phyloP scores from a whole-genome alignment of 2,113 vertebrate genomes.

The Heloderma charlesbogerti region DNA sequence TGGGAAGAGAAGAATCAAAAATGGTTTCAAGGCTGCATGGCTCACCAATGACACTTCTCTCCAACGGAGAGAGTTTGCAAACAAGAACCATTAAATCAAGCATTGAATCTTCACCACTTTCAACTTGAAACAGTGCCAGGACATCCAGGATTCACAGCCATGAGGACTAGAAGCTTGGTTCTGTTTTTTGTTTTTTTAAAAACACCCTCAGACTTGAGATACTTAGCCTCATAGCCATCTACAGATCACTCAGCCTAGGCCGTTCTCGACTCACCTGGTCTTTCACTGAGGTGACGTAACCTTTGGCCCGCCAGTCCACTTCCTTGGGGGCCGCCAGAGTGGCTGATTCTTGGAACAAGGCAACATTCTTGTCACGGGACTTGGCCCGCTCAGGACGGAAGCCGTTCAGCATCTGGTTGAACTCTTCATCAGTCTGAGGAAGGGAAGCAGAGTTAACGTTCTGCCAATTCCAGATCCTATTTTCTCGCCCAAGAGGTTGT shows the following conservation, averaged over 20 bases:
- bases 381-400: not conserved
- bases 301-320: slow-evolving; percentile 59
- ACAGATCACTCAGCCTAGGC: not conserved
- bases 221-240: not conserved
- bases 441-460: not conserved
- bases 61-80: no score
- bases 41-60: no score
- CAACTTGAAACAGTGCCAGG: not conserved
- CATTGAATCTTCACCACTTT: not conserved
- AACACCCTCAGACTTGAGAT: not conserved
- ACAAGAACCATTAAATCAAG: no score
- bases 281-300: slow-evolving; percentile 60
- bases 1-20: no score
- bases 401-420: slow-evolving; percentile 54
- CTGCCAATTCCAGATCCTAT: not conserved
- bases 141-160: not conserved
- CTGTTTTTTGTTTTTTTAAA: not conserved
- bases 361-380: fast-evolving
- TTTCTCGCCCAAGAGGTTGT: not conserved
- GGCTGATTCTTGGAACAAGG: fast-evolving
- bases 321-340: fast-evolving
- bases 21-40: no score
- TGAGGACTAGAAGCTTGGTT: not conserved
- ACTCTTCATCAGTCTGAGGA: slow-evolving; percentile 51
- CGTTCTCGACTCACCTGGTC: slow-evolving; percentile 51